Evolutionary conservation across 2,113 vertebrate species (phyloP), one percentile per base, ranked within the genome.

Genomic region (Salvator merianae): DNA sequence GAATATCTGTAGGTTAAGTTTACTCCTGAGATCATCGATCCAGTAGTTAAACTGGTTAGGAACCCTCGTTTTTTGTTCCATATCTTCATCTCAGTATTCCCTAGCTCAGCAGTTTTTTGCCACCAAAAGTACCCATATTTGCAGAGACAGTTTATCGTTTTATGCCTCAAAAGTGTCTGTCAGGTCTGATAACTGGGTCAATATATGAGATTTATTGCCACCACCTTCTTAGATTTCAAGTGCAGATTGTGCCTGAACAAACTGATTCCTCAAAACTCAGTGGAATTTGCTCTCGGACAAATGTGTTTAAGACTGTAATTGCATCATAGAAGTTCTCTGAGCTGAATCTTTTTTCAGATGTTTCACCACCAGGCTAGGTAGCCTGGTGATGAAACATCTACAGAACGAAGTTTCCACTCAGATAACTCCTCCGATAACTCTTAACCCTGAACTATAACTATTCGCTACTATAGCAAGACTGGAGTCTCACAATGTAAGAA

Each of bases 41-140:
- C 0, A 1, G 16, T n/a, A 88, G 82, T 90, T 89, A 86, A 88
- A 62, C 53, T 62, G 34, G 36, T 80, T 88, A 84, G 22, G 70
- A 87, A 84, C 65, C 79, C 28, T 59, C 55, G 79, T 30, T 68
- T 20, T 0, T 71, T 77, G 73, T 83, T 55, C 62, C 4, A 47
- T 20, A 43, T 50, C 70, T 82, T 85, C 12, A 65, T 53, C 36
- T 77, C 83, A 81, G 14, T 8, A 71, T 84, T 69, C 22, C 30
- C 24, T 5, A 28, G 34, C 22, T 34, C 47, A 65, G 22, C n/a
- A 43, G 9, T 30, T 12, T 63, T 12, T 63, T 30, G 5, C 34
- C 62, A 22, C 38, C 63, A 24, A 43, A 16, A 63, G 47, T 38
- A 74, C 10, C 8, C 4, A 62, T 43, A 50, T 34, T 65, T 47